Conservation (phyloP, 1,140 invertebrate genomes). For the Sycophaga agraensis region DNA sequence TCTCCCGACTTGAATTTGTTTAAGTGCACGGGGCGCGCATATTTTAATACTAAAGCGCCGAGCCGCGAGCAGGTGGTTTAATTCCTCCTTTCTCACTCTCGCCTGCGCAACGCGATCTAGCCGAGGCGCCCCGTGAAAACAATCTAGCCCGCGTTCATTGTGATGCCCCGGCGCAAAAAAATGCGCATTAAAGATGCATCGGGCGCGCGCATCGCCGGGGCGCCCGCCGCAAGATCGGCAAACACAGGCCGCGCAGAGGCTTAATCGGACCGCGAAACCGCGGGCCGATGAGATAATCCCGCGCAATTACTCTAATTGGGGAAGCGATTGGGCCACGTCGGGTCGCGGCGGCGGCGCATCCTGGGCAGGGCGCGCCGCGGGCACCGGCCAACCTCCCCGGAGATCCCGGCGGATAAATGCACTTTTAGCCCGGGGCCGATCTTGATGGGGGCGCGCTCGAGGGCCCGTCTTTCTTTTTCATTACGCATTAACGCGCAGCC, state of each 20-base stretch:
- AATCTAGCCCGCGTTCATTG: background rate
- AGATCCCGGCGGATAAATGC: slow-evolving; percentile 19
- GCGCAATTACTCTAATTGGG: background rate
- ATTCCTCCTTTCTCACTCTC: background rate
- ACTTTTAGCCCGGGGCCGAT: background rate
- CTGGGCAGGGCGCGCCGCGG: background rate
- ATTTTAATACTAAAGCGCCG: too few relatives aligned
- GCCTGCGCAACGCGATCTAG: background rate
- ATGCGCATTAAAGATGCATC: slow-evolving; percentile 6
- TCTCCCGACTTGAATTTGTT: slow-evolving; percentile 1
- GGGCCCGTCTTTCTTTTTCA: slow-evolving; percentile 11
- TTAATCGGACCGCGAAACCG: too few relatives aligned
- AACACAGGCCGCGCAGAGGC: too few relatives aligned
- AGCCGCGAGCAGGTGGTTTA: background rate
- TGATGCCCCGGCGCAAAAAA: slow-evolving; percentile 1
- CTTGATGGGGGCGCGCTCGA: background rate
- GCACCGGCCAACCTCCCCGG: slow-evolving; percentile 9
- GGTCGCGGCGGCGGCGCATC: background rate
- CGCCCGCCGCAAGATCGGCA: too few relatives aligned
- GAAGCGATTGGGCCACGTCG: background rate
- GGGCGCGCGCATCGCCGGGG: too few relatives aligned
- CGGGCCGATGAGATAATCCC: slow-evolving; percentile 4
- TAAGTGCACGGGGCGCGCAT: too few relatives aligned
- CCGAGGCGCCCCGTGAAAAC: too few relatives aligned
- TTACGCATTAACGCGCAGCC: slow-evolving; percentile 29